Evolutionary conservation across 2,888 invertebrate species (phyloP).

Genomic region (Leucoma salicis): DNA sequence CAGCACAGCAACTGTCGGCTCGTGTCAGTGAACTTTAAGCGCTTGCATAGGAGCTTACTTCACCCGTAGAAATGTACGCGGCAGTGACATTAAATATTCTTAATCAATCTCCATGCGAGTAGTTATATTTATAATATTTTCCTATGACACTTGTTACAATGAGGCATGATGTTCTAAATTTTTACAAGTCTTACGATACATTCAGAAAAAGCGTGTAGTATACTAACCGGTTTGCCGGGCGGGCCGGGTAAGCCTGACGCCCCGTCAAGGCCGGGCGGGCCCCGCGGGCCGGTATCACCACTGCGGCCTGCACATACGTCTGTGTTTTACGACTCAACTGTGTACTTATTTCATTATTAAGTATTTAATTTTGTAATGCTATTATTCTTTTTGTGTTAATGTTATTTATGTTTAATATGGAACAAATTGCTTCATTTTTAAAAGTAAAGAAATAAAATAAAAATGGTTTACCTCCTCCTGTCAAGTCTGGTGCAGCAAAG

Average conservation of each 20-base stretch:
- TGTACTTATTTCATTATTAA: no score
- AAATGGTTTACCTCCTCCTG: slow-evolving; percentile 4
- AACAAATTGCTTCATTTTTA: not conserved
- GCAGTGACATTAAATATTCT: no score
- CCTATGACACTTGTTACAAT: no score
- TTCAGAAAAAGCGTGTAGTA: not conserved
- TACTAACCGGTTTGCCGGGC: slow-evolving; percentile 89
- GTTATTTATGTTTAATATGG: not conserved
- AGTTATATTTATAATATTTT: no score
- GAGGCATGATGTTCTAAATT: no score
- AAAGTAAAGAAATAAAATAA: not conserved
- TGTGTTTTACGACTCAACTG: no score
- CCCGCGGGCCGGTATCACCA: slow-evolving; percentile 89
- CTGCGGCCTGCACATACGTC: slow-evolving; percentile 82
- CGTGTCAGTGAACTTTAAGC: not conserved
- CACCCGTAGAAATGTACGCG: no score
- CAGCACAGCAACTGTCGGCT: not conserved
- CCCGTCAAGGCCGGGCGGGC: slow-evolving; percentile 88
- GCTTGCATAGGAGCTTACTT: no score
- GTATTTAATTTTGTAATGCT: no score
- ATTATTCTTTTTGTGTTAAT: not conserved
- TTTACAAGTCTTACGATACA: no score
- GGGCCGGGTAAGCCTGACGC: slow-evolving; percentile 90
- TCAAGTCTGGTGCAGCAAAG: not conserved
- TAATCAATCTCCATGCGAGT: no score